These are phyloP conservation scores for Lochmaea capreae DNA, from an alignment of 2,888 invertebrate species.

Conservation along the genomic window DNA sequence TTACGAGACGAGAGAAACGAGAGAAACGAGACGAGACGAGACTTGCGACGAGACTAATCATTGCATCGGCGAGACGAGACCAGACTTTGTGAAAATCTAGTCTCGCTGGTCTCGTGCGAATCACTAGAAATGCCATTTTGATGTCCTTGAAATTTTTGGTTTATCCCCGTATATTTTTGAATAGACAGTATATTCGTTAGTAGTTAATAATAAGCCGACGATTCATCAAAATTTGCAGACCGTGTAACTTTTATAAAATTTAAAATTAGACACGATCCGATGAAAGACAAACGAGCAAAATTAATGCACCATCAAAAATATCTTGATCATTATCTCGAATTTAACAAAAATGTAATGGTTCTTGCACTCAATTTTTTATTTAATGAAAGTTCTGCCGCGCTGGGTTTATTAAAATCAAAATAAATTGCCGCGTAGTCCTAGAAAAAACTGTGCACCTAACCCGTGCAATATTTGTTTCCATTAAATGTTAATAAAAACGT, in stretches of 20 bases:
- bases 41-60: no score
- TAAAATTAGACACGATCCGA: constrained; percentile 1
- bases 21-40: no score
- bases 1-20: no score
- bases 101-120: no score
- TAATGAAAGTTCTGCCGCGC: neutral
- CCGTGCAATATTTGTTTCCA: no score
- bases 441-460: no score
- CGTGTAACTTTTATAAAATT: neutral
- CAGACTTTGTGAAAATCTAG: no score
- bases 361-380: neutral
- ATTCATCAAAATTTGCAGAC: neutral
- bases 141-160: neutral
- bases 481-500: no score
- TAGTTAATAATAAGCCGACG: neutral
- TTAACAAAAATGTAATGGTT: neutral
- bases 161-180: neutral
- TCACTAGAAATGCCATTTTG: no score
- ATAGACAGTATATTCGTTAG: neutral
- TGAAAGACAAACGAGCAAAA: neutral
- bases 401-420: neutral
- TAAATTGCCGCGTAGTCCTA: neutral
- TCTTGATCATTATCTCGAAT: neutral
- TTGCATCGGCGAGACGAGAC: no score
- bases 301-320: neutral